Evolutionary conservation across 1,140 invertebrate genomes (phyloP).

Genomic region (Rhopalosiphum padi): DNA sequence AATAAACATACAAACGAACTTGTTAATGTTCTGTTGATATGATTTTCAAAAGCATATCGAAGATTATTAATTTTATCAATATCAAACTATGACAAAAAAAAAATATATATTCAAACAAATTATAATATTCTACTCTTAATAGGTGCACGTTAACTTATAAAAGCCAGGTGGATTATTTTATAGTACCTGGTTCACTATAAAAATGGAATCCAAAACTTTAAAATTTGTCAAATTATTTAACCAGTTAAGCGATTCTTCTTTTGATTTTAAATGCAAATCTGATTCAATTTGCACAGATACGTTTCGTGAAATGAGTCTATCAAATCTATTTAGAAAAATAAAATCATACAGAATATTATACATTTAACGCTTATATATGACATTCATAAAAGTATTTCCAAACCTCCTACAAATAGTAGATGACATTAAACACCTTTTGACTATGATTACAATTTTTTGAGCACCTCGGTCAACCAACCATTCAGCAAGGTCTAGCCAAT

Average conservation of each 20-base stretch:
- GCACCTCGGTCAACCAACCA: conserved; percentile 59
- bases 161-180: not conserved
- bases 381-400: not conserved
- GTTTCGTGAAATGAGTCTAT: not conserved
- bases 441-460: conserved; percentile 45
- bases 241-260: not conserved
- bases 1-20: conserved; percentile 27
- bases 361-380: not conserved
- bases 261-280: not conserved
- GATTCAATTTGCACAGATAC: conserved; percentile 15
- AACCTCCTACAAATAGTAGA: conserved; percentile 1
- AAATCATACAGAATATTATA: not conserved
- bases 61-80: conserved; percentile 24
- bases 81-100: not conserved
- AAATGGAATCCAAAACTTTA: not conserved
- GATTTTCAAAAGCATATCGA: conserved; percentile 20
- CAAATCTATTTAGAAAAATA: not conserved
- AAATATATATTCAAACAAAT: too few species aligned
- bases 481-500: conserved; percentile 59
- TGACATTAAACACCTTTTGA: conserved; percentile 33
- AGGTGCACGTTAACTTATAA: too few species aligned
- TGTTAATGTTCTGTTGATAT: not conserved
- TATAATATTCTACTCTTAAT: not conserved
- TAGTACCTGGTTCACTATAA: conserved; percentile 24
- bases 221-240: not conserved